Conservation (phyloP, 2,113 vertebrate species). For the Brachionichthys hirsutus region DNA sequence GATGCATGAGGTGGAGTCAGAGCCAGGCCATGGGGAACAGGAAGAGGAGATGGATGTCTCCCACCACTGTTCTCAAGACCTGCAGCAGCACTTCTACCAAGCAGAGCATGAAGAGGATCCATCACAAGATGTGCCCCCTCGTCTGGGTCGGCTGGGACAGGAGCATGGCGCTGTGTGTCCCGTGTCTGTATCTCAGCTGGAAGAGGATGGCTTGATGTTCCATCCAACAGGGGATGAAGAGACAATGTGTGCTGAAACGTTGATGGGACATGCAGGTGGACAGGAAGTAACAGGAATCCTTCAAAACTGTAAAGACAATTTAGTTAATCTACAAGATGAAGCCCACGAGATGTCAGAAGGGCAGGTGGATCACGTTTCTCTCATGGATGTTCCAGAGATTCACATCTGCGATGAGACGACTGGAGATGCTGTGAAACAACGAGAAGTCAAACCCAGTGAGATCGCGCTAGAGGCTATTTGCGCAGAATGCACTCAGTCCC, state of each 20-base stretch:
- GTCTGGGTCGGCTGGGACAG: conserved; percentile 40
- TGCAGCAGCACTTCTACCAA: conserved; percentile 21
- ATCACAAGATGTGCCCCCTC: conserved; percentile 18
- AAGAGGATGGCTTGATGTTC: conserved; percentile 53
- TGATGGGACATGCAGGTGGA: conserved; percentile 22
- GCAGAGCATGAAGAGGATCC: conserved; percentile 5
- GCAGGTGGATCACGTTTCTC: conserved; percentile 14
- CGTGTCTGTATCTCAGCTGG: conserved; percentile 39
- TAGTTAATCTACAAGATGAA: conserved; percentile 39
- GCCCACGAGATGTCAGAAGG: conserved; percentile 51
- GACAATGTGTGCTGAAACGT: conserved; percentile 6
- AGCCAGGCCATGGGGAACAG: conserved; percentile 2
- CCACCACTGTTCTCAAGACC: conserved; percentile 23
- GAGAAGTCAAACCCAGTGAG: conserved; percentile 28
- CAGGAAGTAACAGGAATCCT: conserved; percentile 7
- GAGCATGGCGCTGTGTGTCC: conserved; percentile 42
- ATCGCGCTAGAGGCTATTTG: conserved; percentile 49
- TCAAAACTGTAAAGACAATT: conserved; percentile 8
- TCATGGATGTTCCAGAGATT: conserved; percentile 4
- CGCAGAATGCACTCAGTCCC: conserved; percentile 33
- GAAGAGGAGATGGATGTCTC: conserved; percentile 46
- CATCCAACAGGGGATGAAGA: conserved; percentile 48
- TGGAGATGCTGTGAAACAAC: conserved; percentile 23
- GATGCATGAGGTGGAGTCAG: conserved; percentile 30
- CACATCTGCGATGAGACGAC: conserved; percentile 32